Percentiles rank a stretch among this genome's conserved stretches.
These are phyloP conservation scores for Numenius phaeopus DNA, from an alignment of 2,797 vertebrate genomes.

Conservation along the genomic window DNA sequence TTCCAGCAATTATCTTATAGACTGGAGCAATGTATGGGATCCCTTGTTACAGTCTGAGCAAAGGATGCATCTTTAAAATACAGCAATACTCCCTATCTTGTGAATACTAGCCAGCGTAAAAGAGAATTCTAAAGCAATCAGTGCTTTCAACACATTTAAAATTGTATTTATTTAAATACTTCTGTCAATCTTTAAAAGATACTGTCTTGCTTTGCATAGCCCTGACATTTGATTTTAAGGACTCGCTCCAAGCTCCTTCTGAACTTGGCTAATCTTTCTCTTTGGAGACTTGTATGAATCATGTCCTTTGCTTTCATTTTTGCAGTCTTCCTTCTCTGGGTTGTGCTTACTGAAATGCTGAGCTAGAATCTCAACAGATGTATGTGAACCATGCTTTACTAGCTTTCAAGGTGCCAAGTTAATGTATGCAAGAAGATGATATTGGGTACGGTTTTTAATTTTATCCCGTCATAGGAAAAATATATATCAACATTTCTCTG, in stretches of 20 bases:
- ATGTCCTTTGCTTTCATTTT: not conserved
- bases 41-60: not conserved
- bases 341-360: not conserved
- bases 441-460: not conserved
- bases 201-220: not conserved
- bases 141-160: conserved; percentile 16
- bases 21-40: not conserved
- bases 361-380: not conserved
- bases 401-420: not conserved
- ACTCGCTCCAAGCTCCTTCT: not conserved
- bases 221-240: not conserved
- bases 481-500: not conserved
- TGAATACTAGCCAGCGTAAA: not conserved
- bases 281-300: not conserved
- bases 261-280: not conserved
- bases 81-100: not conserved
- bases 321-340: not conserved
- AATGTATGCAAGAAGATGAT: not conserved
- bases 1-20: not conserved
- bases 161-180: not conserved
- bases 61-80: not conserved
- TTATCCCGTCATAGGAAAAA: not conserved
- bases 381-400: not conserved
- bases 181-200: not conserved
- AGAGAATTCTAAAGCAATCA: not conserved